Evolutionary conservation across 1,140 invertebrate species (phyloP).

Genomic region (Notospermus geniculatus): DNA sequence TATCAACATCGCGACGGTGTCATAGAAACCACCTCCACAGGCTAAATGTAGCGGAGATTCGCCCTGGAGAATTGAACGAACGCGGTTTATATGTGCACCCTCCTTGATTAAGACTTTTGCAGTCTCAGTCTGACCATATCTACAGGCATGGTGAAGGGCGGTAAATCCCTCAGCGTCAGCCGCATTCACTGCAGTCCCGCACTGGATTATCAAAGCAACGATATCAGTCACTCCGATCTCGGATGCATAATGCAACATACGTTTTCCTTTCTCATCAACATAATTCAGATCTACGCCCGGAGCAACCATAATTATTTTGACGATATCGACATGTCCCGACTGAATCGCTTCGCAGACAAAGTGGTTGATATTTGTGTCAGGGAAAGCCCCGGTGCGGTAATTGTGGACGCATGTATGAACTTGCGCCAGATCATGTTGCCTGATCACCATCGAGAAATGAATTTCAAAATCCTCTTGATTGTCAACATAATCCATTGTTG

Average conservation of each 20-base stretch:
- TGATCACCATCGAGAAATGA: no score
- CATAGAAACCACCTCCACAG: background rate
- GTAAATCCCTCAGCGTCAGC: background rate
- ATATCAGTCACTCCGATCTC: background rate
- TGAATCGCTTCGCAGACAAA: slow-evolving; percentile 1
- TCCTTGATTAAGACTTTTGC: slow-evolving; percentile 1
- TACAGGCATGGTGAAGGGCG: background rate
- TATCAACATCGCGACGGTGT: background rate
- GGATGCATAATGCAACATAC: slow-evolving; percentile 3
- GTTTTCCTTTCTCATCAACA: background rate
- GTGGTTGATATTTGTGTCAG: background rate
- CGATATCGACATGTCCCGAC: background rate
- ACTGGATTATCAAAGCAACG: background rate
- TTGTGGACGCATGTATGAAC: background rate
- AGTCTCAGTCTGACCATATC: background rate
- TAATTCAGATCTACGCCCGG: background rate
- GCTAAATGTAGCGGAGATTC: slow-evolving; percentile 1
- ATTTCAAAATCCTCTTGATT: no score
- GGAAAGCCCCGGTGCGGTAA: background rate
- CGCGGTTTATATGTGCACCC: slow-evolving; percentile 5
- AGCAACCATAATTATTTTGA: background rate
- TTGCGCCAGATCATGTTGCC: no score
- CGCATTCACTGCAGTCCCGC: background rate
- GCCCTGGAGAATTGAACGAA: background rate
- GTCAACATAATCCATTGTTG: no score